Conservation (phyloP, 2,797 vertebrate species). For the Nothura maculosa region DNA sequence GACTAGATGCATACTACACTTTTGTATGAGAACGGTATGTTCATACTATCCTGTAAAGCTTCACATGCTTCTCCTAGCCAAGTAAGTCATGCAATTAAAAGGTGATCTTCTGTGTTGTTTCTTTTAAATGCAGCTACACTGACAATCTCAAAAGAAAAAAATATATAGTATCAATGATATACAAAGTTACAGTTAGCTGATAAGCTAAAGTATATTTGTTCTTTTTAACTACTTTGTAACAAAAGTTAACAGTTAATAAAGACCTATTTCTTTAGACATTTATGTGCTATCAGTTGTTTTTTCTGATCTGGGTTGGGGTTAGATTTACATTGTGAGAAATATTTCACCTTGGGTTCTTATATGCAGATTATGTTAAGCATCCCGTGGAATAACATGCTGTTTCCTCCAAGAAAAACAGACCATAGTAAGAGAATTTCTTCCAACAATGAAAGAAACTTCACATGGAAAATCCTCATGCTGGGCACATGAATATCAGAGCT, state of each 20-base stretch:
- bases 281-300: conserved; percentile 43
- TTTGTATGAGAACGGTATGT: conserved; percentile 68
- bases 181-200: conserved; percentile 50
- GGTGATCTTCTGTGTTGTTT: conserved; percentile 47
- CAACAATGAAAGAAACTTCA: conserved; percentile 34
- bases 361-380: conserved; percentile 9
- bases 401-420: conserved; percentile 54
- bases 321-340: conserved; percentile 12
- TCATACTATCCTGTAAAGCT: conserved; percentile 54
- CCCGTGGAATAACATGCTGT: background rate
- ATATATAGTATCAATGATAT: conserved; percentile 49
- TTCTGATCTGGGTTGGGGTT: conserved; percentile 49
- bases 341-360: conserved; percentile 43
- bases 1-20: conserved; percentile 71
- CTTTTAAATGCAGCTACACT: conserved; percentile 59
- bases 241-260: conserved; percentile 75
- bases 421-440: conserved; percentile 14
- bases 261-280: conserved; percentile 78
- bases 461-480: conserved; percentile 28
- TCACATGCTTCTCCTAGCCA: conserved; percentile 64
- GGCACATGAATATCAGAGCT: background rate
- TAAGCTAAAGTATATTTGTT: conserved; percentile 57
- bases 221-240: conserved; percentile 76
- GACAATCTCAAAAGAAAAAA: conserved; percentile 44
- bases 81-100: conserved; percentile 53